Evolutionary conservation across 92 coral and sea anemone species (phyloP), one percentile per base, ranked within the genome.

Genomic region (Ricordea florida): DNA sequence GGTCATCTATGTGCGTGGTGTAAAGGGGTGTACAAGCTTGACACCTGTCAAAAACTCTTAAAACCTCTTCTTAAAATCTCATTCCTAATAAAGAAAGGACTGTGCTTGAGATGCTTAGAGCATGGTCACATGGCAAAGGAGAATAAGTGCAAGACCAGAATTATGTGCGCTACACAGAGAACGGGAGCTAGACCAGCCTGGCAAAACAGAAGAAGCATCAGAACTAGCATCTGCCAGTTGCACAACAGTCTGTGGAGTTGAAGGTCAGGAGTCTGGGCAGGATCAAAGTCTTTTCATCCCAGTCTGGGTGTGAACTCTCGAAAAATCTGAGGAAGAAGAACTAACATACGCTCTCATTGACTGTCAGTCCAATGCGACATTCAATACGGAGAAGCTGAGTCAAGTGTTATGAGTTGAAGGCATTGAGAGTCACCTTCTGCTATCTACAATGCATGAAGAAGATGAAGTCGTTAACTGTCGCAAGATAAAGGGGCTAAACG

Each of bases 301-400:
- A 30, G 82, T 85, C 10, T 79, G 74, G 81, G 37, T 74, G 8
- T 48, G 75, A 5, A 41, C 68, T 48, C 8, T 56, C 6, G 56
- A 27, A 28, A 44, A 61, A 9, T 76, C 76, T 2, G 5, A 67
- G 29, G 33, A 13, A 11, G 73, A 55, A 37, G 51, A 16, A 5
- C 70, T 87, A 56, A 75, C 88, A 0, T 87, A 81, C 29, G 81
- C 92, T 20, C 56, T 81, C 31, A 45, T 86, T 5, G 82, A 85
- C 68, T 47, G 66, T 34, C 83, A 85, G 50, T 79, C 79, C 3
- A 72, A 85, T 66, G 86, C 91, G 6, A 65, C 86, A 7, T 79
- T 85, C 48, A 72, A 79, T 46, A 72, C 73, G 1, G 83, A 85
- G 18, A 69, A 57, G 35, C 26, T 79, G 26, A 63, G 71, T 30